Percentiles rank a stretch among this genome's conserved stretches.
Conservation (phyloP, 2,888 invertebrate species). For the Adela reaumurella region DNA sequence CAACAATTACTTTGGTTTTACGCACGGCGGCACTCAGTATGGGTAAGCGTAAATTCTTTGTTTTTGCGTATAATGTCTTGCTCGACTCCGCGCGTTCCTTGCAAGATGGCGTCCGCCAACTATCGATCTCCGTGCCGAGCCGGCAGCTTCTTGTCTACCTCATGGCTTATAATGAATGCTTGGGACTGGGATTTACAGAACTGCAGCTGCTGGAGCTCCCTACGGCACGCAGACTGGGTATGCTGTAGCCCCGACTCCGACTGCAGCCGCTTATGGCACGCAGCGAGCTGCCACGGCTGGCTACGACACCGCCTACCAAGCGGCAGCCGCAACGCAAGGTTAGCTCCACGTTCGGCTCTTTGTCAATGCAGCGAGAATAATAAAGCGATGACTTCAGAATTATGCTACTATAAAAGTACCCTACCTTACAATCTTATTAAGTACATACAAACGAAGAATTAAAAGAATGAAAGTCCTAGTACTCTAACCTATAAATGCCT, state of each 20-base stretch:
- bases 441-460: no score
- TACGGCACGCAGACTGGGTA: constrained; percentile 84
- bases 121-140: constrained; percentile 29
- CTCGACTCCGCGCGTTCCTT: constrained; percentile 19
- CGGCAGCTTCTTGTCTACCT: constrained; percentile 16
- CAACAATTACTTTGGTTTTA: constrained; percentile 94
- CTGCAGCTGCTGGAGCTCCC: constrained; percentile 74
- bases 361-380: no score
- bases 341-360: constrained; percentile 19
- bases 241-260: constrained; percentile 77
- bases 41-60: constrained; percentile 58
- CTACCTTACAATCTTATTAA: no score
- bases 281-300: constrained; percentile 76
- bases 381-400: no score
- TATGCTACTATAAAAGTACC: no score
- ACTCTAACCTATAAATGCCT: no score
- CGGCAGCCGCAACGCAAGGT: constrained; percentile 74
- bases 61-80: constrained; percentile 4
- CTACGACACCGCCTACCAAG: constrained; percentile 81
- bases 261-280: constrained; percentile 81
- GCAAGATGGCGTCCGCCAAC: constrained; percentile 45
- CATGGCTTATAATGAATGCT: constrained; percentile 12
- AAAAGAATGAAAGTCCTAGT: no score
- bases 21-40: constrained; percentile 90
- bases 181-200: constrained; percentile 40